A percentile compares a stretch with the other conserved stretches of the same genome.
Evolutionary conservation across 2,888 invertebrate genomes (phyloP).

Genomic region (Dryobota labecula): DNA sequence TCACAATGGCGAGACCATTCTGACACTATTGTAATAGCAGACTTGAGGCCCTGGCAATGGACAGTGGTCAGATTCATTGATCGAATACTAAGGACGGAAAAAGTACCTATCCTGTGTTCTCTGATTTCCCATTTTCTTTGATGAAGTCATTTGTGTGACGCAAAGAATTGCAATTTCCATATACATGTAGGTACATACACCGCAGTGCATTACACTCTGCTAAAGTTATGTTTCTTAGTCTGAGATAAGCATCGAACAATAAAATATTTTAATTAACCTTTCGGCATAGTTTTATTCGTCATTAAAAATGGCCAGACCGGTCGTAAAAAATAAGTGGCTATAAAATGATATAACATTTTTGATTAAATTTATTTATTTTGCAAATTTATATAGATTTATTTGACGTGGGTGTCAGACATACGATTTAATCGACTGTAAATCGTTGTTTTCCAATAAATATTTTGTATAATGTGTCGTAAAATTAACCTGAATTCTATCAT

Average conservation of each 20-base stretch:
- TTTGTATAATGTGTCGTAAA: constrained; percentile 8
- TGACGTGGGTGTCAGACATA: not conserved
- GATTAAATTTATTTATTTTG: constrained; percentile 10
- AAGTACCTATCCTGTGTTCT: not conserved
- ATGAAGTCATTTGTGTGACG: not conserved
- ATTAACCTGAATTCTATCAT: constrained; percentile 6
- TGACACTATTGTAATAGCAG: too few species aligned
- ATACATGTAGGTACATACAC: not conserved
- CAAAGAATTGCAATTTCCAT: not conserved
- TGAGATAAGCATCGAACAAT: constrained; percentile 5
- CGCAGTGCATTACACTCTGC: not conserved
- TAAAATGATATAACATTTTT: constrained; percentile 32
- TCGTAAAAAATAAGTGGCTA: constrained; percentile 35
- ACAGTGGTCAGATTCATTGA: not conserved
- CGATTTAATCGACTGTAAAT: not conserved
- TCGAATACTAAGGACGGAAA: not conserved
- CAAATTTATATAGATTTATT: constrained; percentile 10
- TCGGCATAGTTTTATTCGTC: constrained; percentile 16
- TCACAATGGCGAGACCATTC: too few species aligned
- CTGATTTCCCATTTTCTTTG: not conserved
- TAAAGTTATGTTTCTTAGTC: not conserved
- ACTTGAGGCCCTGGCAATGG: not conserved
- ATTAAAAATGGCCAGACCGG: constrained; percentile 18
- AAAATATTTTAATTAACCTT: constrained; percentile 27
- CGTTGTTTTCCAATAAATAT: not conserved